Conservation (phyloP, 2,797 vertebrate species). For the Pogonophryne albipinna region DNA sequence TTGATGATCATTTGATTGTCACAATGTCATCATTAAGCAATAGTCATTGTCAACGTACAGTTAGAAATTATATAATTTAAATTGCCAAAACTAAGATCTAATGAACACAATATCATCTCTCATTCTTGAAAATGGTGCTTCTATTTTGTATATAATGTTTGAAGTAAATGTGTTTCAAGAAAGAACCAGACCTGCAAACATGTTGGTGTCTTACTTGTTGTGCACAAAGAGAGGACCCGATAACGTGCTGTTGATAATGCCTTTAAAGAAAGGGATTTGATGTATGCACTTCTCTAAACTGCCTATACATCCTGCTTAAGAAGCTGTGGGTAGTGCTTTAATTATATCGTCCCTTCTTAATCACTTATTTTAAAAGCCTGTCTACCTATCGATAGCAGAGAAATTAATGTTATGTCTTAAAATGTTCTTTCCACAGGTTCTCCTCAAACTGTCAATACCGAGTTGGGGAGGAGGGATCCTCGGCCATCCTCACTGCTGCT, state of each 20-base stretch:
- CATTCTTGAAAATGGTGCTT: neutral
- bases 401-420: slow-evolving; percentile 83
- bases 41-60: neutral
- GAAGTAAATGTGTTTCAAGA: neutral
- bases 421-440: slow-evolving; percentile 86
- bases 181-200: neutral
- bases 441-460: slow-evolving; percentile 85
- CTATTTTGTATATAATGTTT: neutral
- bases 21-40: neutral
- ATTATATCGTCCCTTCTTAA: slow-evolving; percentile 75
- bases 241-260: neutral
- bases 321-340: slow-evolving; percentile 61
- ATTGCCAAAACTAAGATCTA: neutral
- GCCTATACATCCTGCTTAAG: slow-evolving; percentile 52
- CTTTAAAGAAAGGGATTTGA: slow-evolving; percentile 32
- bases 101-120: neutral
- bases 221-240: neutral
- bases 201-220: neutral
- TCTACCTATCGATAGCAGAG: slow-evolving; percentile 74
- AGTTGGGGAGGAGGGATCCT: slow-evolving; percentile 78
- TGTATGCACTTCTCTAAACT: slow-evolving; percentile 48
- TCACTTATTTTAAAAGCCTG: slow-evolving; percentile 79
- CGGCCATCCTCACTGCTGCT: slow-evolving; percentile 79
- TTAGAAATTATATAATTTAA: neutral
- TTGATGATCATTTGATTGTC: slow-evolving; percentile 6